These are phyloP conservation scores for Eulemur mongoz DNA, from an alignment of 2,797 vertebrate genomes.

Conservation along the genomic window DNA sequence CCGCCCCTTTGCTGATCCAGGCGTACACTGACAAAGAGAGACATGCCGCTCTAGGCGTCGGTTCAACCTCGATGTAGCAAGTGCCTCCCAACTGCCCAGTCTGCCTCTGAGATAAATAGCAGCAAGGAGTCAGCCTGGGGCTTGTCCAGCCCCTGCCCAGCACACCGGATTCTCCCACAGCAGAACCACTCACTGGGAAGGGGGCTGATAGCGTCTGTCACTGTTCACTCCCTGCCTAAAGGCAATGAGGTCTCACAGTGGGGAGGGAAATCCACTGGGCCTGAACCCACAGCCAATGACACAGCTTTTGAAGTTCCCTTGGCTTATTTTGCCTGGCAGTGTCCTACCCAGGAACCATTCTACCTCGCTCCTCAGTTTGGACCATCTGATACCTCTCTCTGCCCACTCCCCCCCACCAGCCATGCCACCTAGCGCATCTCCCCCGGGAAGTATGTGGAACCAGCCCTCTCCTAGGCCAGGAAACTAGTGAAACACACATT, in stretches of 20 bases:
- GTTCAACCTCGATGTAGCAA: rapidly evolving
- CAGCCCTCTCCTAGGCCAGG: neutral
- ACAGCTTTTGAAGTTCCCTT: neutral
- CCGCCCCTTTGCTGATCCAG: neutral
- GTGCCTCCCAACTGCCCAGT: neutral
- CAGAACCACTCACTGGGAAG: neutral
- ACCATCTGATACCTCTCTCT: neutral
- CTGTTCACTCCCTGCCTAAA: neutral
- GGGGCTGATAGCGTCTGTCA: rapidly evolving
- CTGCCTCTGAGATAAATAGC: neutral
- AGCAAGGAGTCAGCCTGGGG: neutral
- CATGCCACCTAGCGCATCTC: neutral
- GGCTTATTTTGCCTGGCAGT: neutral
- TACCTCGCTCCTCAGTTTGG: neutral
- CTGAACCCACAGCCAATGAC: neutral
- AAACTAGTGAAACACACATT: neutral
- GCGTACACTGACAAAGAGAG: neutral
- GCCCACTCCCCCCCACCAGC: no score
- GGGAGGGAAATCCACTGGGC: neutral
- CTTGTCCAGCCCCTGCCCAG: no score
- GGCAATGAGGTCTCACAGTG: neutral
- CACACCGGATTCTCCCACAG: neutral
- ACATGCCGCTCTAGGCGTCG: rapidly evolving
- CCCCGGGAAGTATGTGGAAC: neutral
- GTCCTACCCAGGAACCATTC: neutral